phyloP scores from a whole-genome alignment of 2,797 vertebrate species.

The Pseudochaenichthys georgianus region DNA sequence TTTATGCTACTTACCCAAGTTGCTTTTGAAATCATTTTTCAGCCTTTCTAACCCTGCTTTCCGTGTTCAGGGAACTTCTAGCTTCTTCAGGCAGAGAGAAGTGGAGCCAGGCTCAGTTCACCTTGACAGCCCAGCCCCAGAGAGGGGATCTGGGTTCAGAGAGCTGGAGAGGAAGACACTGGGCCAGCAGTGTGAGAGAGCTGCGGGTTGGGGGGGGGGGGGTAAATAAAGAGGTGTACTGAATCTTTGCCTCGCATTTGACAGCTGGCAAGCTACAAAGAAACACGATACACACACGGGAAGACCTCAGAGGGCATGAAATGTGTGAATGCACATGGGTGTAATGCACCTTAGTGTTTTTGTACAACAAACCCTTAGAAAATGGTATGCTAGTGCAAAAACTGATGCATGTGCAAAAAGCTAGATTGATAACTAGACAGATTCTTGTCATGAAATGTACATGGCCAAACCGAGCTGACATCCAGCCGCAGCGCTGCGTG shows the following conservation, averaged over 20 bases:
- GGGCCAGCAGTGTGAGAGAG: constrained; percentile 47
- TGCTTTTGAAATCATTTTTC: constrained; percentile 13
- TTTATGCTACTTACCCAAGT: background rate
- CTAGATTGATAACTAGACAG: constrained; percentile 39
- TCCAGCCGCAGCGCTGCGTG: constrained; percentile 49
- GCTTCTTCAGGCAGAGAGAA: constrained; percentile 50
- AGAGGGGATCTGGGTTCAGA: constrained; percentile 69
- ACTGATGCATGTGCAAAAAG: constrained; percentile 11
- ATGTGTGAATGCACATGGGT: constrained; percentile 30
- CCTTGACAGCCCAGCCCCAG: constrained; percentile 67
- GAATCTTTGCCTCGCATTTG: constrained; percentile 56
- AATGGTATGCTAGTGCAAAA: constrained; percentile 20
- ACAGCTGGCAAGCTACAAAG: constrained; percentile 57
- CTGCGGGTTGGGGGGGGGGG: constrained; percentile 17
- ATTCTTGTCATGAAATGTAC: constrained; percentile 66
- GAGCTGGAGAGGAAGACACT: constrained; percentile 49
- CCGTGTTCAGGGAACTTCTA: constrained; percentile 37
- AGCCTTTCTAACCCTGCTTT: constrained; percentile 22
- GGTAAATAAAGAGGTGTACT: constrained; percentile 48
- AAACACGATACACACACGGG: constrained; percentile 56
- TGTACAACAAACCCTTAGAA: constrained; percentile 16
- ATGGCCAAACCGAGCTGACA: constrained; percentile 64
- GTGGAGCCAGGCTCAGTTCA: constrained; percentile 57
- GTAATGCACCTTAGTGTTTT: constrained; percentile 38
- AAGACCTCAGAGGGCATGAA: constrained; percentile 41